Conservation (phyloP, 2,888 invertebrate genomes). For the Epsilonema sp. region DNA sequence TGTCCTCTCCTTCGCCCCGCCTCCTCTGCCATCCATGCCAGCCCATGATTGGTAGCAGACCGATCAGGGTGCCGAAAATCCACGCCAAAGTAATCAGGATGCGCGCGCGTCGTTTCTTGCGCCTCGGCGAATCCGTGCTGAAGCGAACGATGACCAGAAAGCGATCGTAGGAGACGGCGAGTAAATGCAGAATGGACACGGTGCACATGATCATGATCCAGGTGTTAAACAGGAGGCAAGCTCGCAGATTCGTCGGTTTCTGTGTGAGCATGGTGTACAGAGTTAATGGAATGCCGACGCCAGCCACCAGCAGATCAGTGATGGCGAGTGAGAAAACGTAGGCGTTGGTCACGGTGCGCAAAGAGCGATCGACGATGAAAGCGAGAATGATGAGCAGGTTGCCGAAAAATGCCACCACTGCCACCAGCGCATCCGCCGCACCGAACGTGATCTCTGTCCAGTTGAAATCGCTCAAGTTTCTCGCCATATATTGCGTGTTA, state of each 20-base stretch:
- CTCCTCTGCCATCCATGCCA: neutral
- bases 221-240: conserved; percentile 22
- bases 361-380: neutral
- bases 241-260: conserved; percentile 15
- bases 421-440: too few species aligned
- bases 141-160: conserved; percentile 1
- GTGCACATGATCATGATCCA: conserved; percentile 25
- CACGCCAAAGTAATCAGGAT: conserved; percentile 18
- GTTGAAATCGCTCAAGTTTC: too few species aligned
- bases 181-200: conserved; percentile 24
- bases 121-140: conserved; percentile 8
- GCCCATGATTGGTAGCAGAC: conserved; percentile 1
- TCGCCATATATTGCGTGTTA: too few species aligned
- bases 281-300: neutral
- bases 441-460: too few species aligned
- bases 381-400: neutral
- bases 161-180: conserved; percentile 26
- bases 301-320: conserved; percentile 21
- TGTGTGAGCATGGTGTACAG: conserved; percentile 12
- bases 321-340: conserved; percentile 25
- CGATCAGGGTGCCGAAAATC: conserved; percentile 18
- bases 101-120: conserved; percentile 13
- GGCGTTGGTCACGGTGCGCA: conserved; percentile 25
- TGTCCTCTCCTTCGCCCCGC: too few species aligned
- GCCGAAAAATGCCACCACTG: too few species aligned